Percentiles rank a stretch among this genome's conserved stretches.
Conservation (phyloP, 2,888 invertebrate genomes). For the Campopleginae sp. region DNA sequence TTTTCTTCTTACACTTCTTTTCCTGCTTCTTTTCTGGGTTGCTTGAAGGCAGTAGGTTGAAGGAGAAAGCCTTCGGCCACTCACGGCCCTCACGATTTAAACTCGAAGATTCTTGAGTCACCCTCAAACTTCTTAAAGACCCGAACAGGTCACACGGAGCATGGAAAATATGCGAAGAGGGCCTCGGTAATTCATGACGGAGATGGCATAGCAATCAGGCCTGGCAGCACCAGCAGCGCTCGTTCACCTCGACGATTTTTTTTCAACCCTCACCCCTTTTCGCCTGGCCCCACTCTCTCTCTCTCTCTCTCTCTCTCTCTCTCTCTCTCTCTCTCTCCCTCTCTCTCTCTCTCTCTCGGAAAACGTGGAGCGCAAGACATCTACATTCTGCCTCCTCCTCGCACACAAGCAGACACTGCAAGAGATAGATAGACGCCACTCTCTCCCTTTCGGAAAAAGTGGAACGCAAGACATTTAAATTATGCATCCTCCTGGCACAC, state of each 20-base stretch:
- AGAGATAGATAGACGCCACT: too few species aligned
- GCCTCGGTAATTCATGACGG: conserved; percentile 74
- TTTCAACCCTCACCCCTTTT: conserved; percentile 40
- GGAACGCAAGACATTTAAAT: conserved; percentile 78
- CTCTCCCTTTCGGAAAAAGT: conserved; percentile 76
- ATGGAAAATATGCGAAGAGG: conserved; percentile 74
- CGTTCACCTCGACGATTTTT: conserved; percentile 47
- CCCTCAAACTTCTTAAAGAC: conserved; percentile 73
- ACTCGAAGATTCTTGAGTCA: conserved; percentile 63
- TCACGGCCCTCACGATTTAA: conserved; percentile 48
- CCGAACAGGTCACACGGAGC: conserved; percentile 65
- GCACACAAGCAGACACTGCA: too few species aligned
- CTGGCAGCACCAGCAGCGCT: conserved; percentile 46
- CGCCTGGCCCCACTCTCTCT: conserved; percentile 13
- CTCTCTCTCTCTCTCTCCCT: too few species aligned
- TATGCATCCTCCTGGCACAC: conserved; percentile 75
- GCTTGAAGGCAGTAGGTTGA: conserved; percentile 28
- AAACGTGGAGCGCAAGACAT: too few species aligned
- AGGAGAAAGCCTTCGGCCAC: conserved; percentile 51
- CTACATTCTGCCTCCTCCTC: too few species aligned
- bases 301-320: too few species aligned
- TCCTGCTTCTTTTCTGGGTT: conserved; percentile 35
- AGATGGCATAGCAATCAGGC: conserved; percentile 78
- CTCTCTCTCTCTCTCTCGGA: too few species aligned
- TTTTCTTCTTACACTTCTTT: conserved; percentile 19